Evolutionary conservation across 1,140 invertebrate species (phyloP), one percentile per base, ranked within the genome.

Genomic region (Thereuonema tuberculata): DNA sequence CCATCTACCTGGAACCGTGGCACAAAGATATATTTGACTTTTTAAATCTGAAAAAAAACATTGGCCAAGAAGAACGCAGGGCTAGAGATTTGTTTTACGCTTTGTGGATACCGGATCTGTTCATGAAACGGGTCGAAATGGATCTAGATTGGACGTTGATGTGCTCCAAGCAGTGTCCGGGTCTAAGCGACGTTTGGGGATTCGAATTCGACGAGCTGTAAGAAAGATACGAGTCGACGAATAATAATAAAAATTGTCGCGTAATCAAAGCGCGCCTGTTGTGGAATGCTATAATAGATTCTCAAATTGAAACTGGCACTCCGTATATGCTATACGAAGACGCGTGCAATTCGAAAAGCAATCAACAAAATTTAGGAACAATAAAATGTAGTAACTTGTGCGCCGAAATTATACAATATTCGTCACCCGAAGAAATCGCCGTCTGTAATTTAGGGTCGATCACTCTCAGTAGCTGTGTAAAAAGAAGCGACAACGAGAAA

Each of bases 241-340:
- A n/a, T n/a, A n/a, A n/a, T n/a, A n/a, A n/a, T n/a, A n/a, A n/a
- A n/a, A n/a, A n/a, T n/a, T n/a, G n/a, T n/a, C n/a, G n/a, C n/a
- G n/a, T 86, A 70, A 80, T 99, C 1, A 80, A 82, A 66, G 97
- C 97, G 0, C 88, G 93, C 72, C 75, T 84, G 61, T 70, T 99
- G 48, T 99, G 94, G 94, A 88, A 85, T 67, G 87, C 91, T 24
- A 94, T 99, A 61, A 84, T 98, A 64, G 86, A 93, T 69, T 82
- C 93, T 1, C 96, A 99, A 79, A 89, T 96, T 2, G 97, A 99
- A 80, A 99, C 95, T 20, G 97, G 97, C 26, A 94, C 87, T 20
- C 96, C 97, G 2, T 99, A 95, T 70, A 98, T 99, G 90, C 74
- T 93, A 0, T 98, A 96, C 70, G 98, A 98, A 75, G 97, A 99